These are phyloP conservation scores for Zophobas morio DNA, from an alignment of 1,140 invertebrate species.

Conservation along the genomic window DNA sequence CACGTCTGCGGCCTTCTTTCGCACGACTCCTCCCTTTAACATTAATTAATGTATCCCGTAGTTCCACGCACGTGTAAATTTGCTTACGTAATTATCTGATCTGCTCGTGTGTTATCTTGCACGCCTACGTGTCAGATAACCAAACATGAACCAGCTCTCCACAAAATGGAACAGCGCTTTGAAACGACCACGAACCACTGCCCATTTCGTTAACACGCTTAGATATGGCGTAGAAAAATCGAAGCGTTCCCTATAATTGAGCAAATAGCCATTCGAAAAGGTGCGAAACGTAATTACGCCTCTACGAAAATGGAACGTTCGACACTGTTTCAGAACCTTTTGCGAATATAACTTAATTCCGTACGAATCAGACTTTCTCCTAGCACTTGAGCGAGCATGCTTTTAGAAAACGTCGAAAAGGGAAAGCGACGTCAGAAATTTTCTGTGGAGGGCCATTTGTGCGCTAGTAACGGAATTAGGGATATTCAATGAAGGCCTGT, in stretches of 20 bases:
- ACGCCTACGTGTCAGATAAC: slow-evolving; percentile 33
- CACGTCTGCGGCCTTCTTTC: too few relatives aligned
- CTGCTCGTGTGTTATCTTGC: slow-evolving; percentile 16
- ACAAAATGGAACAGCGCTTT: neutral
- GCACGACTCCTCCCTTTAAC: too few relatives aligned
- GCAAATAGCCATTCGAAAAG: slow-evolving; percentile 7
- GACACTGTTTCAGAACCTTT: neutral
- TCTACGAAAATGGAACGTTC: neutral
- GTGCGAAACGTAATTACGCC: slow-evolving; percentile 15
- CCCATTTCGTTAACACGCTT: neutral
- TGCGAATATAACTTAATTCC: slow-evolving; percentile 24
- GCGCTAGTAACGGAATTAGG: too few relatives aligned
- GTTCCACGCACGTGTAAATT: slow-evolving; percentile 15
- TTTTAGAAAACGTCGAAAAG: slow-evolving; percentile 9
- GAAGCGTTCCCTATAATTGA: neutral
- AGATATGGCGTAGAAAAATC: neutral
- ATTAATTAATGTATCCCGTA: too few relatives aligned
- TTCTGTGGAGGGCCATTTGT: neutral
- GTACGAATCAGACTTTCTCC: slow-evolving; percentile 10
- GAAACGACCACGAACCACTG: neutral
- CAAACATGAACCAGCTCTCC: neutral
- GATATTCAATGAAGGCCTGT: neutral
- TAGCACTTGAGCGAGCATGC: slow-evolving; percentile 8
- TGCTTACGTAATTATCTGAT: slow-evolving; percentile 23
- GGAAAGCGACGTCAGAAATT: slow-evolving; percentile 7